Evolutionary conservation across 2,888 invertebrate species (phyloP).

Genomic region (Caenorhabditis auriculariae): DNA sequence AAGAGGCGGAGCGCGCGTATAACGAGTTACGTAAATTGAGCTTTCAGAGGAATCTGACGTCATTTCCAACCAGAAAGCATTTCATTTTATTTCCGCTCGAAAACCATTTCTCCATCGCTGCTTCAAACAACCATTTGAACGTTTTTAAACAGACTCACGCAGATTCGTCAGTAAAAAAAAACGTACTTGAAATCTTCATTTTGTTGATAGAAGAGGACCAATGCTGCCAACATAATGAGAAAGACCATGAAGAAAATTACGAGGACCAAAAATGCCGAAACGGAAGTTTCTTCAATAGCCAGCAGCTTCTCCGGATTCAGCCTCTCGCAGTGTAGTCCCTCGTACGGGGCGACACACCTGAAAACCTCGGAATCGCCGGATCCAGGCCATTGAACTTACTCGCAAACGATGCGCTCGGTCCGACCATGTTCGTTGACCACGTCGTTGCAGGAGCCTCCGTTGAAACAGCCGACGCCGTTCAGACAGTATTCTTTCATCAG

Average conservation of each 20-base stretch:
- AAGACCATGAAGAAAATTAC: slow-evolving; percentile 10
- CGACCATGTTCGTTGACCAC: slow-evolving; percentile 18
- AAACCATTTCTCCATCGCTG: too few relatives aligned
- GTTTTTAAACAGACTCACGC: too few relatives aligned
- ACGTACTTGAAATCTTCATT: too few relatives aligned
- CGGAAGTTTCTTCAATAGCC: slow-evolving; percentile 9
- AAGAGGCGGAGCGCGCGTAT: too few relatives aligned
- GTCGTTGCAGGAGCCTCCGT: slow-evolving; percentile 24
- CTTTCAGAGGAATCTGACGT: too few relatives aligned
- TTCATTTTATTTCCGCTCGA: too few relatives aligned
- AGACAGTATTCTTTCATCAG: slow-evolving; percentile 29
- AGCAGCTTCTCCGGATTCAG: slow-evolving; percentile 17
- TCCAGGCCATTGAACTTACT: neutral
- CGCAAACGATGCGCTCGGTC: slow-evolving; percentile 15
- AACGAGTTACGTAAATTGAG: too few relatives aligned
- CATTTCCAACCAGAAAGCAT: too few relatives aligned
- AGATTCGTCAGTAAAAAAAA: too few relatives aligned
- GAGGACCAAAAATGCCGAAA: neutral
- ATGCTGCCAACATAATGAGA: slow-evolving; percentile 6
- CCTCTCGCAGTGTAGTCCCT: slow-evolving; percentile 21
- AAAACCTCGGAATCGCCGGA: neutral
- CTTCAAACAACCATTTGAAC: too few relatives aligned
- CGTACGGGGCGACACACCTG: slow-evolving; percentile 14
- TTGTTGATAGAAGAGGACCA: slow-evolving; percentile 4
- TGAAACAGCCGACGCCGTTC: slow-evolving; percentile 15